Conservation (phyloP, 2,113 vertebrate species). For the Cinclus mexicanus region DNA sequence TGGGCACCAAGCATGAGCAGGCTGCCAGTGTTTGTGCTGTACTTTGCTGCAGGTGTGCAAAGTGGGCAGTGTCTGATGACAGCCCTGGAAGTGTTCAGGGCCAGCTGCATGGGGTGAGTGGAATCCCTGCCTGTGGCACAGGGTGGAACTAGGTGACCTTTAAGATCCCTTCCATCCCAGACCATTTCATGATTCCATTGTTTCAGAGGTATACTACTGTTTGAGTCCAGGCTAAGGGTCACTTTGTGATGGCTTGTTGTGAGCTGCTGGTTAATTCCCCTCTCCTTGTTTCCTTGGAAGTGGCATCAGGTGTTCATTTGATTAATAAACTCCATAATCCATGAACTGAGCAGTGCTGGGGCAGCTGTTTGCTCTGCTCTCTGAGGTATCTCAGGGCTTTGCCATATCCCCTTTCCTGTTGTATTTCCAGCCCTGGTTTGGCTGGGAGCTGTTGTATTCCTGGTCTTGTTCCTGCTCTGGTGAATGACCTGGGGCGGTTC, state of each 20-base stretch:
- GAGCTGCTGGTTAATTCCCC: not conserved
- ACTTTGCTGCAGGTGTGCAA: not conserved
- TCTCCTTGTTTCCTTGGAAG: not conserved
- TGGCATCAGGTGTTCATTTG: not conserved
- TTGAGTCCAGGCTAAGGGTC: not conserved
- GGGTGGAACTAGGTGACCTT: not conserved
- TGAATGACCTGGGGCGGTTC: not conserved
- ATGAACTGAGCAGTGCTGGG: not conserved
- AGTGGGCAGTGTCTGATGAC: not conserved
- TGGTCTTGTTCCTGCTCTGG: not conserved
- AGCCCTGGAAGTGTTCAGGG: not conserved
- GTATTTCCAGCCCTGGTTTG: not conserved
- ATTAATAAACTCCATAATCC: not conserved
- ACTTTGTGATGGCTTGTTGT: not conserved
- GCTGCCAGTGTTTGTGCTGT: not conserved
- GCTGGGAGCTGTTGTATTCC: not conserved
- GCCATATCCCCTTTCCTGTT: not conserved
- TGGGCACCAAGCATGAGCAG: not conserved
- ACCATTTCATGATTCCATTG: not conserved
- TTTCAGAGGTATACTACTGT: fast-evolving
- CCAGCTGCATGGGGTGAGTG: not conserved
- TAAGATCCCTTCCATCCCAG: not conserved
- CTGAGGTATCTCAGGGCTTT: not conserved
- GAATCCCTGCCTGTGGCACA: not conserved
- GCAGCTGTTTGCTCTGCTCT: not conserved